These are phyloP conservation scores for Lagodon rhomboides DNA, from an alignment of 2,797 vertebrate genomes.

Conservation along the genomic window DNA sequence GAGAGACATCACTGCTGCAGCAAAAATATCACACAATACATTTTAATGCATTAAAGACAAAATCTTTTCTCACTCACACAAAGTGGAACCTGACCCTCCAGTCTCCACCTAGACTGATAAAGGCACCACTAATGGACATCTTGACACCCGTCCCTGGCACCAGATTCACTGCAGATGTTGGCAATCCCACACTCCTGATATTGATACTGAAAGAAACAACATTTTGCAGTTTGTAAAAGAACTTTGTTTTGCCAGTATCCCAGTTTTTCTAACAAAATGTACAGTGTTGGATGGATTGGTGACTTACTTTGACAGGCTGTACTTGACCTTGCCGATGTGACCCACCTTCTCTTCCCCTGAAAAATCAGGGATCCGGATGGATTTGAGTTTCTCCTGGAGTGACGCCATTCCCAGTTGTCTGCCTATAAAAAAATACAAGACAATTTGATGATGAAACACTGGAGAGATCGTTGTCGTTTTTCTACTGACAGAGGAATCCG, in stretches of 20 bases:
- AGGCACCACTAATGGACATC: conserved; percentile 78
- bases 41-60: background rate
- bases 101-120: conserved; percentile 79
- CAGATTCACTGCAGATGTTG: conserved; percentile 71
- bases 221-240: background rate
- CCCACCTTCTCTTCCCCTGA: conserved; percentile 72
- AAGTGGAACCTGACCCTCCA: conserved; percentile 84
- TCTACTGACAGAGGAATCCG: background rate
- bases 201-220: conserved; percentile 71
- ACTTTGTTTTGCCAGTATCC: background rate
- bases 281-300: background rate
- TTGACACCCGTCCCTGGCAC: conserved; percentile 77
- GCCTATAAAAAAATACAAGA: conserved; percentile 56
- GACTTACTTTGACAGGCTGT: conserved; percentile 82
- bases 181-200: conserved; percentile 75
- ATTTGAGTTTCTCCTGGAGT: conserved; percentile 78
- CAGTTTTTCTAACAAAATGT: background rate
- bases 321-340: conserved; percentile 81
- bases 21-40: background rate
- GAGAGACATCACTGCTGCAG: background rate
- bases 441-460: background rate
- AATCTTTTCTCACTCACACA: conserved; percentile 72
- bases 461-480: background rate
- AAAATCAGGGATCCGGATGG: conserved; percentile 80
- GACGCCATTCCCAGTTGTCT: conserved; percentile 77